Percentiles rank a stretch among this genome's conserved stretches.
These are phyloP conservation scores for Clitarchus hookeri DNA, from an alignment of 2,888 invertebrate genomes.

Conservation along the genomic window DNA sequence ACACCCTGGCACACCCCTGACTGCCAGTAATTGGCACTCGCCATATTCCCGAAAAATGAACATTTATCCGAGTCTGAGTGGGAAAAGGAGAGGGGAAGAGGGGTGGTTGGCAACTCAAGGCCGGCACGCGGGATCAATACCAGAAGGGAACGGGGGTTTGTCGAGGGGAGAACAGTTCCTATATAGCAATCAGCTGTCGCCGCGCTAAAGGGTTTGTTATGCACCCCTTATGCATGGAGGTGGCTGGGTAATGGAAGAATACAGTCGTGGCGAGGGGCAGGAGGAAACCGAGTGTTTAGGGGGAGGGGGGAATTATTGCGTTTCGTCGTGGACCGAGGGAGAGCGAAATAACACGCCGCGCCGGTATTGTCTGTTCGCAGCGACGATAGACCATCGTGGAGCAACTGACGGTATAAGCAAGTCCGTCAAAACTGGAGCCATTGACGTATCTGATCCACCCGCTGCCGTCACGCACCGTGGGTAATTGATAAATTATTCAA, in stretches of 20 bases:
- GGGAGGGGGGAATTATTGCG: neutral
- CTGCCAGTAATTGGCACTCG: slow-evolving; percentile 14
- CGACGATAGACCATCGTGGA: neutral
- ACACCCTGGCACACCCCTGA: slow-evolving; percentile 14
- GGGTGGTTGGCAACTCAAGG: neutral
- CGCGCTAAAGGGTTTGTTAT: slow-evolving; percentile 38
- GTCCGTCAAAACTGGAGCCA: too few species aligned
- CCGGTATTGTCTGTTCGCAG: neutral
- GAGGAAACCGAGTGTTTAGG: neutral
- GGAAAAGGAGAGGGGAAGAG: neutral
- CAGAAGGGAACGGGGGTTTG: neutral
- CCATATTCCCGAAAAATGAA: slow-evolving; percentile 10
- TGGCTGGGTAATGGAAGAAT: slow-evolving; percentile 31
- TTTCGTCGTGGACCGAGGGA: slow-evolving; percentile 10
- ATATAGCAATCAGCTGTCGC: slow-evolving; percentile 37
- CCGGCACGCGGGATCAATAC: neutral
- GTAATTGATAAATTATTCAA: too few species aligned
- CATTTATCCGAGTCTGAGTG: slow-evolving; percentile 19
- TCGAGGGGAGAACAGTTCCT: slow-evolving; percentile 17
- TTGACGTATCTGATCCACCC: too few species aligned
- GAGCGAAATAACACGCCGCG: neutral
- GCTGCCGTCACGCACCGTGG: too few species aligned
- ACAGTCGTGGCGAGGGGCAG: slow-evolving; percentile 28
- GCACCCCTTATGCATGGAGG: slow-evolving; percentile 40
- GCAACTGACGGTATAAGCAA: neutral